Base-by-base conservation (phyloP, 2,113 vertebrate genomes). In the Serilophus lunatus region DNA sequence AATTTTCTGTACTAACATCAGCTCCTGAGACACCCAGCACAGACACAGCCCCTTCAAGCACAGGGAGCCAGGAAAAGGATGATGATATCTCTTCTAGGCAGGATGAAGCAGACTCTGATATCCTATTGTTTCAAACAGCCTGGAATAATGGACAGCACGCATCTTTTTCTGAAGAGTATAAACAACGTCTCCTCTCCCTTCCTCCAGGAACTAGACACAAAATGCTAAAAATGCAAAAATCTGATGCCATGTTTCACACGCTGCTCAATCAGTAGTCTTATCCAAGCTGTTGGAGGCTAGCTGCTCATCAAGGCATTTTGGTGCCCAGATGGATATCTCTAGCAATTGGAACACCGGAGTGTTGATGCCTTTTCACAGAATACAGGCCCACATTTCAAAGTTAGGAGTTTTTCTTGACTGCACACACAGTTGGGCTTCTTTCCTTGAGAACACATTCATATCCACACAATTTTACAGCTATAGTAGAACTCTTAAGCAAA, bases 391-490 rank as follows among this genome's bases (percentile, higher is more conserved):
- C 0, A 2, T 29, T 82, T 68, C 61, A 60, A 42, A 2, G 0
- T 18, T 26, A 5, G 18, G 23, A 47, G 53, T 25, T 54, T n/a
- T 84, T 24, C 57, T 68, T 0, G 0, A 68, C 33, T 49, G 18
- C 38, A 25, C 0, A 5, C 5, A 40, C 6, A 12, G 40, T 2
- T 75, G 22, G 82, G 44, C 44, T 59, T 79, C 44, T 33, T 72
- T 57, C 69, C 38, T 49, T 76, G 15, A 90, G n/a, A 87, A 56
- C 23, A 60, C 18, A 40, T 33, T 78, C 38, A 66, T 18, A 79
- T 3, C 8, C 24, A 47, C 0, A 0, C 9, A 33, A 47, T 63
- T 87, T 91, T 56, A 86, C 26, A 51, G 53, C 44, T 64, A 22
- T 1, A 50, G 19, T 8, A 82, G 29, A 84, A 68, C 3, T 35